These are phyloP conservation scores for Plebejus melissa DNA, from an alignment of 2,888 invertebrate species.

Conservation along the genomic window DNA sequence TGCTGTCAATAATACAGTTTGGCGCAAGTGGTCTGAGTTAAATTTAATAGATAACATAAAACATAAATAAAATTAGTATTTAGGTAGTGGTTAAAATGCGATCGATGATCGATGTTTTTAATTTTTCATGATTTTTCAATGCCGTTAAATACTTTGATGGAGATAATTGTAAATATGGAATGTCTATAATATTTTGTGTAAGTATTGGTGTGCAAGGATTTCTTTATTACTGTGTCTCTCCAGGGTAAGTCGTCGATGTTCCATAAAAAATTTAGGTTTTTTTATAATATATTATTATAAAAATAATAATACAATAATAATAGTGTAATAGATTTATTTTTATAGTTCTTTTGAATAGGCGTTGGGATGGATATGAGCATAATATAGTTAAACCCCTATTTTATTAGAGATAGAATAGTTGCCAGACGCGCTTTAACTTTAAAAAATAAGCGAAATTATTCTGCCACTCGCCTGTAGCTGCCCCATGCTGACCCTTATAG, in stretches of 20 bases:
- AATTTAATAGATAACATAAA: too few relatives aligned
- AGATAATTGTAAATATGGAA: not conserved
- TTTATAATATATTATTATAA: not conserved
- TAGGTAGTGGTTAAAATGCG: too few relatives aligned
- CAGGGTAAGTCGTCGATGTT: conserved; percentile 6
- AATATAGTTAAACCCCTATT: not conserved
- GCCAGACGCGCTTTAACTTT: not conserved
- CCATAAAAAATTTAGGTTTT: not conserved
- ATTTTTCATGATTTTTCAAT: too few relatives aligned
- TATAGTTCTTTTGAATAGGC: not conserved
- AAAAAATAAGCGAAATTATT: not conserved
- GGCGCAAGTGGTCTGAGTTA: too few relatives aligned
- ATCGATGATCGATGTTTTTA: too few relatives aligned
- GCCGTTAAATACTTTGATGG: not conserved
- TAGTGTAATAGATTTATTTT: not conserved
- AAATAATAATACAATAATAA: too few relatives aligned
- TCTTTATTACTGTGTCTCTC: not conserved
- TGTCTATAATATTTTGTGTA: not conserved
- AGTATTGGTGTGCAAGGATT: not conserved
- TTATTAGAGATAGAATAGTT: not conserved
- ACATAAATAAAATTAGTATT: too few relatives aligned
- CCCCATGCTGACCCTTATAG: not conserved
- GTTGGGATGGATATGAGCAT: not conserved
- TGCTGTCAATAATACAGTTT: too few relatives aligned
- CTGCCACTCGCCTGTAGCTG: not conserved